Evolutionary conservation across 2,113 vertebrate genomes (phyloP).

Genomic region (Pandion haliaetus): DNA sequence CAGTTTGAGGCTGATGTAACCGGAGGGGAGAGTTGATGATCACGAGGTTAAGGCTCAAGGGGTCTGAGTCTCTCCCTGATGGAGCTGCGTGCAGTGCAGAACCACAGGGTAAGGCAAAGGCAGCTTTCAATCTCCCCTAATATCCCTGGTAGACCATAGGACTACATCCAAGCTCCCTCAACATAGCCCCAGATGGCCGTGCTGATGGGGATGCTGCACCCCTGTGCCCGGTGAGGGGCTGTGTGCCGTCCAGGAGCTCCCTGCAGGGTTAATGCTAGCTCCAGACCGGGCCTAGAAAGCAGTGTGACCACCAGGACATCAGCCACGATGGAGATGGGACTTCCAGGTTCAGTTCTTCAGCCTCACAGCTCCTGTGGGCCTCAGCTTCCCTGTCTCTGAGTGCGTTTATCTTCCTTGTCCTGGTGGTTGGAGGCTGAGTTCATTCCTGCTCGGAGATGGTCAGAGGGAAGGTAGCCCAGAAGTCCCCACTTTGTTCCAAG

Average conservation of each 20-base stretch:
- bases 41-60: not conserved
- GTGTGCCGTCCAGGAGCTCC: not conserved
- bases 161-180: not conserved
- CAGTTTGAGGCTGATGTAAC: constrained; percentile 1
- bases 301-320: accelerated
- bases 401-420: not conserved
- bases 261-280: accelerated
- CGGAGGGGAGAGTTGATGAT: not conserved
- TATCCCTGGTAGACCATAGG: not conserved
- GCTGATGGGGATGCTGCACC: not conserved
- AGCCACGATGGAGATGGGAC: accelerated
- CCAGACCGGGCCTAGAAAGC: not conserved
- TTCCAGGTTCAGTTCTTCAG: not conserved
- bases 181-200: accelerated
- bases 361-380: not conserved
- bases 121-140: not conserved
- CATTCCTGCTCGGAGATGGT: not conserved
- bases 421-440: not conserved
- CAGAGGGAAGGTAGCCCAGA: not conserved
- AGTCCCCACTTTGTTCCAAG: not conserved
- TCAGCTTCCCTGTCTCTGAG: not conserved
- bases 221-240: not conserved
- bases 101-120: not conserved
- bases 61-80: accelerated
- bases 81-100: not conserved